phyloP scores from a whole-genome alignment of 2,888 invertebrate genomes.

The Lomographa bimaculata region DNA sequence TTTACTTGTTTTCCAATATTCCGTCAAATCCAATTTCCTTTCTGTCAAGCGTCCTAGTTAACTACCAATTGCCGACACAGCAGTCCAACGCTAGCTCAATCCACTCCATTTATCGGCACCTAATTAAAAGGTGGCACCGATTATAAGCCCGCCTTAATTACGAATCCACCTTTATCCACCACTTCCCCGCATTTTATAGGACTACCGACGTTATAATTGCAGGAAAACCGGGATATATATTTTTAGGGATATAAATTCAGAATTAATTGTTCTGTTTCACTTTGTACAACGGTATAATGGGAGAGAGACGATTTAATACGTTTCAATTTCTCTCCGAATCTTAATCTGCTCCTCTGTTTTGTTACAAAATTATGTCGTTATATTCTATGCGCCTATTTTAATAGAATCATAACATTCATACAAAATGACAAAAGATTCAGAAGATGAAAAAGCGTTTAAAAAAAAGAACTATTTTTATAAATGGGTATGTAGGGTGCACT shows the following conservation, averaged over 20 bases:
- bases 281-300: constrained; percentile 24
- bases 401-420: constrained; percentile 16
- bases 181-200: constrained; percentile 18
- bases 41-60: too few species aligned
- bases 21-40: too few species aligned
- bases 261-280: constrained; percentile 25
- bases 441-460: too few species aligned
- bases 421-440: too few species aligned
- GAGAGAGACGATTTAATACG: constrained; percentile 21
- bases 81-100: too few species aligned
- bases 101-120: constrained; percentile 16
- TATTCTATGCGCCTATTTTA: constrained; percentile 6
- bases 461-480: too few species aligned
- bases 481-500: too few species aligned
- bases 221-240: constrained; percentile 20
- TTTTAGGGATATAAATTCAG: constrained; percentile 23
- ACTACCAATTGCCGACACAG: too few species aligned
- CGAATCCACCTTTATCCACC: constrained; percentile 18
- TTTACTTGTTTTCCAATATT: too few species aligned
- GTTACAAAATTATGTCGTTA: constrained; percentile 19
- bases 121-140: constrained; percentile 17
- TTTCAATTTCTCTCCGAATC: constrained; percentile 21
- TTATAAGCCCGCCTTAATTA: constrained; percentile 19
- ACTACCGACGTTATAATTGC: constrained; percentile 21
- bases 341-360: constrained; percentile 22